Conservation (phyloP, 2,797 vertebrate genomes). For the Acanthornis magna region DNA sequence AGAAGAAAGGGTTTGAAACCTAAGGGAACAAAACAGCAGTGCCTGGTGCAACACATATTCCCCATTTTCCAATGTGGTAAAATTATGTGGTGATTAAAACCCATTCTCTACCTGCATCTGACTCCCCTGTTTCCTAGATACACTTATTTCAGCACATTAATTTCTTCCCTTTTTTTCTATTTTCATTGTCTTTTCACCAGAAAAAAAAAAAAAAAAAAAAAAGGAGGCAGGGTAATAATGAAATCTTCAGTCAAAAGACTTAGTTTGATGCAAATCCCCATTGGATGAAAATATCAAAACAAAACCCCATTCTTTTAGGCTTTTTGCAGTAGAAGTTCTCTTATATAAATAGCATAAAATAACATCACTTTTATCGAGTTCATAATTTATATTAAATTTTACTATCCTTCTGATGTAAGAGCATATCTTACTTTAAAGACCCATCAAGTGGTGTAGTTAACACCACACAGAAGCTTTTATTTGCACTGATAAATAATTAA, state of each 20-base stretch:
- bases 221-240: background rate
- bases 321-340: background rate
- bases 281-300: background rate
- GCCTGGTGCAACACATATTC: background rate
- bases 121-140: background rate
- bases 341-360: background rate
- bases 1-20: background rate
- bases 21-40: background rate
- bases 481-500: background rate
- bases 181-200: background rate
- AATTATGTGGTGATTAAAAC: background rate
- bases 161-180: background rate
- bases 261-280: background rate
- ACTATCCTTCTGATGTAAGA: background rate
- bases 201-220: constrained; percentile 8
- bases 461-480: background rate
- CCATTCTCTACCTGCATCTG: background rate
- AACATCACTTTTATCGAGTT: background rate
- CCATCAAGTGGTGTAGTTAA: background rate
- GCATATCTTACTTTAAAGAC: background rate
- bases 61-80: background rate
- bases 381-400: background rate
- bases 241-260: background rate
- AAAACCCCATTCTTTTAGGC: background rate
- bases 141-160: background rate